Conservation (phyloP, 2,113 vertebrate genomes). For the Cyphomyrus plagiostoma region DNA sequence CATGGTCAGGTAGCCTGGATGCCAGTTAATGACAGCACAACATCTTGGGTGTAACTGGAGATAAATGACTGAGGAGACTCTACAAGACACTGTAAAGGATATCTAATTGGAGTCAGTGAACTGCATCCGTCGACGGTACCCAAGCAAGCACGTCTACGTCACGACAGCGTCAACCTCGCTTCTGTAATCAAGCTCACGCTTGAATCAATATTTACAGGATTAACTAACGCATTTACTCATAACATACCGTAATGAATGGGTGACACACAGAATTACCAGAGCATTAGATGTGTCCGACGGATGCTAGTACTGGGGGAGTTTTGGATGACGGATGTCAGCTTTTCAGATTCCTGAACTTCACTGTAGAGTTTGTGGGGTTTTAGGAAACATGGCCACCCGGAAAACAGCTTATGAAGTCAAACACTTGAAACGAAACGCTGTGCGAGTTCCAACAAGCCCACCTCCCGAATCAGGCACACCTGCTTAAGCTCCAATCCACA, state of each 20-base stretch:
- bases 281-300: constrained; percentile 9
- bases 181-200: constrained; percentile 44
- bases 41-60: constrained; percentile 33
- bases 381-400: background rate
- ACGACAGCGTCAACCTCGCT: constrained; percentile 37
- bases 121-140: constrained; percentile 55
- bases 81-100: constrained; percentile 49
- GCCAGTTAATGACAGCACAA: constrained; percentile 31
- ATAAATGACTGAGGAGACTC: constrained; percentile 46
- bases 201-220: constrained; percentile 58
- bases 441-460: background rate
- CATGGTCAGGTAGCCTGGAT: constrained; percentile 23
- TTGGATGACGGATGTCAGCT: background rate
- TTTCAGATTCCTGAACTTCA: background rate
- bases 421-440: background rate
- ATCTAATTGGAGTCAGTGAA: constrained; percentile 58
- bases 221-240: constrained; percentile 44
- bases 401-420: background rate
- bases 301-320: background rate
- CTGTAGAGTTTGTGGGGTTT: background rate
- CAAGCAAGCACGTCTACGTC: constrained; percentile 40
- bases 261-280: constrained; percentile 30
- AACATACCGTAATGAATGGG: constrained; percentile 31
- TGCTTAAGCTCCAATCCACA: background rate
- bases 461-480: background rate